These are phyloP conservation scores for Argynnis bischoffii DNA, from an alignment of 2,888 invertebrate genomes.

Conservation along the genomic window DNA sequence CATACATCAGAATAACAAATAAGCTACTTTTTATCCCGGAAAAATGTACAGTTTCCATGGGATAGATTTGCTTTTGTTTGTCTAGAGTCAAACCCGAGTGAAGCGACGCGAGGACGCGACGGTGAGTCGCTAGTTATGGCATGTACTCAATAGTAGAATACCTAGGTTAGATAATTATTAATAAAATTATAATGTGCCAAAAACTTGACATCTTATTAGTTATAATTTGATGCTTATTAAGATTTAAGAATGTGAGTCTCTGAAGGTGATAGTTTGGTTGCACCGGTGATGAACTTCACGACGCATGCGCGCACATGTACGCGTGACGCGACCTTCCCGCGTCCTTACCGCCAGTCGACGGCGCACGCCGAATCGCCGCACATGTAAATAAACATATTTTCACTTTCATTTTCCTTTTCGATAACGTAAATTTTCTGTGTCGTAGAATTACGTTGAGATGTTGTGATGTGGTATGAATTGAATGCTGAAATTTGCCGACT, in stretches of 20 bases:
- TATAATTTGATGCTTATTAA: constrained; percentile 16
- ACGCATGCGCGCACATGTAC: constrained; percentile 69
- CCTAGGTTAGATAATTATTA: constrained; percentile 8
- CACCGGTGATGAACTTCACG: constrained; percentile 49
- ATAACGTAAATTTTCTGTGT: constrained; percentile 44
- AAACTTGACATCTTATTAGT: background rate
- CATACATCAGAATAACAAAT: too few relatives aligned
- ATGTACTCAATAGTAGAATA: background rate
- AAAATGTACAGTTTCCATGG: too few relatives aligned
- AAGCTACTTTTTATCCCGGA: too few relatives aligned
- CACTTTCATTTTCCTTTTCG: constrained; percentile 60
- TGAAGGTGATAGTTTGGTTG: constrained; percentile 51
- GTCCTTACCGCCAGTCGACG: constrained; percentile 71
- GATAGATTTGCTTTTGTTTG: too few relatives aligned
- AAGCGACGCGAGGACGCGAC: too few relatives aligned
- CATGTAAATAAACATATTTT: constrained; percentile 61
- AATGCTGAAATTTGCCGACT: constrained; percentile 12
- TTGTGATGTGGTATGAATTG: constrained; percentile 43
- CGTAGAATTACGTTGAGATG: constrained; percentile 55
- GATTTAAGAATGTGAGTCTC: constrained; percentile 8
- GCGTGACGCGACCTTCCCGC: constrained; percentile 71
- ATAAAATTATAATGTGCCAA: background rate
- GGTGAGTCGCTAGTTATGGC: too few relatives aligned
- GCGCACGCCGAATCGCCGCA: constrained; percentile 69
- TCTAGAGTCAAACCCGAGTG: too few relatives aligned